Conservation (phyloP, 2,113 vertebrate genomes). For the Pogona vitticeps region DNA sequence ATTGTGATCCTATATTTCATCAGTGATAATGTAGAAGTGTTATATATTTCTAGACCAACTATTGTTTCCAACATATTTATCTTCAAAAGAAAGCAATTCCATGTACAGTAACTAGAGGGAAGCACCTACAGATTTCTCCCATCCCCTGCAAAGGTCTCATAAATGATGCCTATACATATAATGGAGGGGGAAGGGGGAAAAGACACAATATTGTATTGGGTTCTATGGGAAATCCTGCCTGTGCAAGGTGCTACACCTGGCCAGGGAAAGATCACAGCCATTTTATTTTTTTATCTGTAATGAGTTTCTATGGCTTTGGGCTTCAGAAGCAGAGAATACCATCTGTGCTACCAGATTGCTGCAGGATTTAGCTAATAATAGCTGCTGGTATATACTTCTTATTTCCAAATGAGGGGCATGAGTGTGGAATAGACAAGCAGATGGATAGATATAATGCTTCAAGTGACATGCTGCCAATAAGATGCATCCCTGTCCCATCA, state of each 20-base stretch:
- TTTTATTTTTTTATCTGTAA: constrained; percentile 63
- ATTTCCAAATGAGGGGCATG: constrained; percentile 69
- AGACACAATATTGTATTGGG: not conserved
- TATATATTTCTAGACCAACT: not conserved
- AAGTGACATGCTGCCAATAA: constrained; percentile 66
- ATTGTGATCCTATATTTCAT: too few relatives aligned
- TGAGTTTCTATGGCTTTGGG: constrained; percentile 63
- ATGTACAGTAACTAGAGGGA: not conserved
- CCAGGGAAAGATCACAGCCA: constrained; percentile 54
- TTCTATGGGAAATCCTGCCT: not conserved
- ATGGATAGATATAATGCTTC: constrained; percentile 74
- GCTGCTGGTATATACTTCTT: constrained; percentile 68
- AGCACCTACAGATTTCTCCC: not conserved
- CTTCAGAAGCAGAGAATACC: constrained; percentile 71
- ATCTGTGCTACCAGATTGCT: constrained; percentile 77
- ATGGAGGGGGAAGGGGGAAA: not conserved
- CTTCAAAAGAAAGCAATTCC: not conserved
- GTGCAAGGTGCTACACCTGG: not conserved
- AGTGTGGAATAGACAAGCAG: constrained; percentile 70
- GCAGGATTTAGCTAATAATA: constrained; percentile 78
- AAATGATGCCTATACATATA: not conserved
- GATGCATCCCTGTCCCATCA: constrained; percentile 59
- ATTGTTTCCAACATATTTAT: not conserved
- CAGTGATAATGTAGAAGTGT: too few relatives aligned
- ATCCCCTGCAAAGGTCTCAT: not conserved